Base-by-base conservation (phyloP, 2,113 vertebrate genomes). In the Nibea coibor region DNA sequence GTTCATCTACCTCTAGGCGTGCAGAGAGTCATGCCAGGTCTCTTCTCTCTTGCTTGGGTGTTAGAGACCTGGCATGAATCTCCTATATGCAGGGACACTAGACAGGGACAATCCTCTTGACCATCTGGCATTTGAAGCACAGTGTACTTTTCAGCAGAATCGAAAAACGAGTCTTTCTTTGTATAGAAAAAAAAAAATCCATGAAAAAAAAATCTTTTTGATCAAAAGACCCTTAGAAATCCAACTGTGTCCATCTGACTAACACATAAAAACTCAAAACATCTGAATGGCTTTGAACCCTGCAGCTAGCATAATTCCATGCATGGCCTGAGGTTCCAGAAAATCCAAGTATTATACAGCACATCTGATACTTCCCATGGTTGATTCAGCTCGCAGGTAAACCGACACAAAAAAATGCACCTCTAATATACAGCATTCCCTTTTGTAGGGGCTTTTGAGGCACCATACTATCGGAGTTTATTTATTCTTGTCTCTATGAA, bases 61-160 rank as follows among this genome's bases (percentile, higher is more conserved):
- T 70, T 9, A 22, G 45, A 78, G 66, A 77, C 43, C 67, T 78
- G 53, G 53, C 43, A 68, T 26, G 28, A 70, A 59, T 80, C 31
- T 72, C 2, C 47, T 54, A 53, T 54, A 76, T 48, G 39, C 4
- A 85, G 22, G 31, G 39, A 75, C 28, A 24, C 10, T 26, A 57
- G 43, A 67, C 28, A 66, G 56, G 56, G 12, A 75, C 73, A 74
- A 31, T 76, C 17, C 57, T 72, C 31, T 74, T 43, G 26, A 67
- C 73, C 80, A 80, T 90, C 83, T 85, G 83, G 54, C 65, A 62
- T 67, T 72, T 59, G 12, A 82, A 77, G 59, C 35, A 42, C 51
- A 39, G 12, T 59, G 56, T 39, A 24, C 26, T 54, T 31, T 53
- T 82, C 50, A 0, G 2, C n/a, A 51, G 63, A 65, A 42, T 53